Conservation (phyloP, 2,113 vertebrate species). For the Callaeas wilsoni region DNA sequence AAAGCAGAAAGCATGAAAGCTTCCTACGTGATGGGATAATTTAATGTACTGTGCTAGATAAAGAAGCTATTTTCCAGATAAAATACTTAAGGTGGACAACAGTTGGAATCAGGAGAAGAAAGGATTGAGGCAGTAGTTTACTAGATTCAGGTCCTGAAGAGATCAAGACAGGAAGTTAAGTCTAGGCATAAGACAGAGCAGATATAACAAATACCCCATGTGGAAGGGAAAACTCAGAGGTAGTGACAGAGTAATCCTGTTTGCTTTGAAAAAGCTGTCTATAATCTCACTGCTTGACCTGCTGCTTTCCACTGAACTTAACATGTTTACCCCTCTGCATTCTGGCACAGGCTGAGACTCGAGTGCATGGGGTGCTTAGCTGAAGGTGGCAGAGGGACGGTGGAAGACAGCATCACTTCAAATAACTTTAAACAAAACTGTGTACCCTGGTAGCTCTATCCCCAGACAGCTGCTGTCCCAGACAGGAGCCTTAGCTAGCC, state of each 20-base stretch:
- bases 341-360: neutral
- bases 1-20: neutral
- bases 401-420: neutral
- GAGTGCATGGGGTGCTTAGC: rapidly evolving
- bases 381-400: neutral
- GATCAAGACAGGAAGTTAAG: neutral
- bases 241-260: neutral
- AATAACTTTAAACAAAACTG: neutral
- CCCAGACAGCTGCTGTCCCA: neutral
- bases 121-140: neutral
- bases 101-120: neutral
- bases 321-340: neutral
- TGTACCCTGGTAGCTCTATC: neutral
- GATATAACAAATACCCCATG: neutral
- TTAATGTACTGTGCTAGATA: neutral
- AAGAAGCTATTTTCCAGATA: neutral
- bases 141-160: neutral
- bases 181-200: neutral
- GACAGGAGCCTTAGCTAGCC: neutral
- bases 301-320: neutral
- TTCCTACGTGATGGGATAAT: neutral
- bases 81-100: neutral
- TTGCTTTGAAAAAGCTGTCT: neutral
- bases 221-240: neutral
- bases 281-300: neutral